phyloP scores from a whole-genome alignment of 2,113 vertebrate species.

The Cervus canadensis region DNA sequence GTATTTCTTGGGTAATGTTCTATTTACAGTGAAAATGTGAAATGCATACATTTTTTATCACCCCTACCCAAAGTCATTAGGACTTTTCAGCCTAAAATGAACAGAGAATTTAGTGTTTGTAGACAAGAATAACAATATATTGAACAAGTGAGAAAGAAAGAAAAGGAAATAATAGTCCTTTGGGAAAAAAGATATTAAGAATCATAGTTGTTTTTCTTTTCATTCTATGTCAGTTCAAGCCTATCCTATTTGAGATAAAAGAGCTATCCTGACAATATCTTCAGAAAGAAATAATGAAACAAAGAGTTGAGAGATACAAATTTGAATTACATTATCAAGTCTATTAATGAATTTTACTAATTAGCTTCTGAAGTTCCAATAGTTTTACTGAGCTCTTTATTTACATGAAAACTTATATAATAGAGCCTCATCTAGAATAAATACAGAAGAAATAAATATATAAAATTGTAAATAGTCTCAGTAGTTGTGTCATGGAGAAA shows the following conservation, averaged over 20 bases:
- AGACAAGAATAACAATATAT: not conserved
- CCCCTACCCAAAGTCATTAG: not conserved
- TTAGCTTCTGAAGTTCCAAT: not conserved
- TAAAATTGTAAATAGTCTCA: not conserved
- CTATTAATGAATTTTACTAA: not conserved
- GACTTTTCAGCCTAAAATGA: not conserved
- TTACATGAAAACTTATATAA: not conserved
- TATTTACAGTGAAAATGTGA: not conserved
- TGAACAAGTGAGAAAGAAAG: not conserved
- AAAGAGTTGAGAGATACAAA: not conserved
- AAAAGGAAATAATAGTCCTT: not conserved
- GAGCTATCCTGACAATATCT: not conserved
- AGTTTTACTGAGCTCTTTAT: not conserved
- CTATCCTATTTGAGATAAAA: not conserved
- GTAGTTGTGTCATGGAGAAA: not conserved
- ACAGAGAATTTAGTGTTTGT: not conserved
- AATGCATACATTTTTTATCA: not conserved
- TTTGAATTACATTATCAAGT: not conserved
- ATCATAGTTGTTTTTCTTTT: not conserved
- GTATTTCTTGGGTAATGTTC: slow-evolving; percentile 35
- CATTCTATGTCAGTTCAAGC: not conserved
- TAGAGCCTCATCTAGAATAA: not conserved
- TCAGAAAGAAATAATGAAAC: not conserved
- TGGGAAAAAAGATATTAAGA: not conserved
- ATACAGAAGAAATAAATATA: not conserved